These are phyloP conservation scores for Tethya wilhelma DNA, from an alignment of 37 sponge, comb jelly and placozoan species.

Conservation along the genomic window DNA sequence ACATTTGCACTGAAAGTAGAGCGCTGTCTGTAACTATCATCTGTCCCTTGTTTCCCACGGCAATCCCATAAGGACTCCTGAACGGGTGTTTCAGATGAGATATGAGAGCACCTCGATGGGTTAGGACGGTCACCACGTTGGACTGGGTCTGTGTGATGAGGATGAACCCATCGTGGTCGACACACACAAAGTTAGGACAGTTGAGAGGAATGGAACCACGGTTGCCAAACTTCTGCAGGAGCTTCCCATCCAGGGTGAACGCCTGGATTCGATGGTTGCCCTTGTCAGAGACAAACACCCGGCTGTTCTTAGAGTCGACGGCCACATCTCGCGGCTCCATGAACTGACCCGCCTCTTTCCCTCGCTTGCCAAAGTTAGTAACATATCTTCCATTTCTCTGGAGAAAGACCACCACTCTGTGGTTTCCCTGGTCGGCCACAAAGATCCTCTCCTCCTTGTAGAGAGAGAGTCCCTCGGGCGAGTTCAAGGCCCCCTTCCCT, in stretches of 20 bases:
- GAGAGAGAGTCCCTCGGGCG: conserved; percentile 41
- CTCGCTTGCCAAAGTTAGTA: conserved; percentile 24
- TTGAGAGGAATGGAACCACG: neutral
- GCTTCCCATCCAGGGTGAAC: conserved; percentile 39
- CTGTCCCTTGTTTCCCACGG: conserved; percentile 7
- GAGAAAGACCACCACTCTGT: conserved; percentile 43
- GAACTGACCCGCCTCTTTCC: conserved; percentile 13
- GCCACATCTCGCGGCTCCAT: conserved; percentile 32
- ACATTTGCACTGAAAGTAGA: conserved; percentile 19
- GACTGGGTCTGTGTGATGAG: conserved; percentile 33
- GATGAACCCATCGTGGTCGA: conserved; percentile 45
- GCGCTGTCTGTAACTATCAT: conserved; percentile 37
- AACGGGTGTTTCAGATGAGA: conserved; percentile 19
- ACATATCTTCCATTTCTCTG: conserved; percentile 11
- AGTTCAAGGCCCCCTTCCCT: neutral
- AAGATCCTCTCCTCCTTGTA: conserved; percentile 30
- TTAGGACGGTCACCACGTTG: conserved; percentile 26
- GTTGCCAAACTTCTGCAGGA: conserved; percentile 13
- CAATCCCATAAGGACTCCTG: conserved; percentile 41
- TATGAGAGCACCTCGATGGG: conserved; percentile 35
- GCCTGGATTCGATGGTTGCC: conserved; percentile 48
- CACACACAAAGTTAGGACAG: conserved; percentile 18
- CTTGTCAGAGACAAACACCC: conserved; percentile 40
- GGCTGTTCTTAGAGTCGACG: conserved; percentile 3
- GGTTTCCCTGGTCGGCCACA: conserved; percentile 50